Conservation (phyloP, 2,888 invertebrate species). For the Gari tellinella region DNA sequence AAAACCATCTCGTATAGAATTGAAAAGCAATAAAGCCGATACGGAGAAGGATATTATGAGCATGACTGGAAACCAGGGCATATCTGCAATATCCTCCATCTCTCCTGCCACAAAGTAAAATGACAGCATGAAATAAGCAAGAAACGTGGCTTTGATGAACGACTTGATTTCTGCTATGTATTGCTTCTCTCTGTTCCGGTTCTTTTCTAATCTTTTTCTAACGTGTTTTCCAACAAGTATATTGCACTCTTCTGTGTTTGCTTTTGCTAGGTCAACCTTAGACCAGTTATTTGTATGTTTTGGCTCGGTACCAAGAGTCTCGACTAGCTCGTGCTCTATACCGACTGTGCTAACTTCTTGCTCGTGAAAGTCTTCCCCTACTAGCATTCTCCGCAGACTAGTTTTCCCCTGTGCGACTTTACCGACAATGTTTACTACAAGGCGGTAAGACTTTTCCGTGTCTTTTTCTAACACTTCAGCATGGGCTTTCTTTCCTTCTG, state of each 20-base stretch:
- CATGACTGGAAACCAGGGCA: too few relatives aligned
- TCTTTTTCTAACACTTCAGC: conserved; percentile 55
- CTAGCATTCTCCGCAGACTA: conserved; percentile 56
- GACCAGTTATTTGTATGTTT: neutral
- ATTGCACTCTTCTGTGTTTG: conserved; percentile 59
- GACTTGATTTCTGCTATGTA: conserved; percentile 37
- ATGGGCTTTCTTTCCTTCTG: conserved; percentile 58
- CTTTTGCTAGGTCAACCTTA: conserved; percentile 27
- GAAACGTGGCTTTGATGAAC: conserved; percentile 50
- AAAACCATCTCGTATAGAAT: conserved; percentile 56
- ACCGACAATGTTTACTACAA: conserved; percentile 65
- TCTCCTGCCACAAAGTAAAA: conserved; percentile 21
- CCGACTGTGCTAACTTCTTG: conserved; percentile 64
- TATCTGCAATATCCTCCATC: too few relatives aligned
- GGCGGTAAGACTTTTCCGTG: conserved; percentile 54
- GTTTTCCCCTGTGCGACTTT: conserved; percentile 66
- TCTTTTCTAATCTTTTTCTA: conserved; percentile 38
- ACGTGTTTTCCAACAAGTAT: conserved; percentile 60
- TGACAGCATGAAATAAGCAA: conserved; percentile 47
- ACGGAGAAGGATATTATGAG: conserved; percentile 8
- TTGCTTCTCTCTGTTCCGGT: conserved; percentile 15
- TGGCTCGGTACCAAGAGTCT: conserved; percentile 51
- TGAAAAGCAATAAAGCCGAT: conserved; percentile 47
- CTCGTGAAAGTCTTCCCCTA: conserved; percentile 57
- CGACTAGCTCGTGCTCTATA: conserved; percentile 65